Percentiles rank a stretch among this genome's conserved stretches.
Evolutionary conservation across 2,113 vertebrate genomes (phyloP).

Genomic region (Willisornis vidua): DNA sequence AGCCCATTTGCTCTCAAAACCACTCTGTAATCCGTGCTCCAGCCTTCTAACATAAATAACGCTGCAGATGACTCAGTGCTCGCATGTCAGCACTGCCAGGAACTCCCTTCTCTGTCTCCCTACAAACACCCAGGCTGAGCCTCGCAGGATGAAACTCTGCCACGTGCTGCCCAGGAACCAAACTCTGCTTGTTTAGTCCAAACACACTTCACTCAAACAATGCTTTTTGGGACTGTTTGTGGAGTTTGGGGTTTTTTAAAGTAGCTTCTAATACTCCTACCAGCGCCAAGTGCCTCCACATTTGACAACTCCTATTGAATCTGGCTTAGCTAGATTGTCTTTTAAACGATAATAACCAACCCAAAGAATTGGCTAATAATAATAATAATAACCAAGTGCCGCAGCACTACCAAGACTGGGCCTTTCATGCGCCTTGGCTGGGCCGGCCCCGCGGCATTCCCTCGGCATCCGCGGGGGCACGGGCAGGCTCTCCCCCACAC

Average conservation of each 20-base stretch:
- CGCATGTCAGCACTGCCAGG: accelerated
- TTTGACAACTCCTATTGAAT: background rate
- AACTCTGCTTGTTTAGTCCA: background rate
- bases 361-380: background rate
- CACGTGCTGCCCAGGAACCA: accelerated
- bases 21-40: background rate
- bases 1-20: background rate
- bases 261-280: background rate
- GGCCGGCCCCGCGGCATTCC: accelerated
- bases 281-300: background rate
- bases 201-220: background rate
- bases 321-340: background rate
- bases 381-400: too few relatives aligned
- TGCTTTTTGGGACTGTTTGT: background rate
- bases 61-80: background rate
- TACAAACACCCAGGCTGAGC: background rate
- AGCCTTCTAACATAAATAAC: background rate
- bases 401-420: background rate
- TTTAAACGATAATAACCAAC: background rate
- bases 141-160: background rate
- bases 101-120: background rate
- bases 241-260: background rate
- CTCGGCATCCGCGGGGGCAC: accelerated
- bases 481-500: too few relatives aligned
- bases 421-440: accelerated